Evolutionary conservation across 2,797 vertebrate genomes (phyloP), one percentile per base, ranked within the genome.

Genomic region (Danio choprae): DNA sequence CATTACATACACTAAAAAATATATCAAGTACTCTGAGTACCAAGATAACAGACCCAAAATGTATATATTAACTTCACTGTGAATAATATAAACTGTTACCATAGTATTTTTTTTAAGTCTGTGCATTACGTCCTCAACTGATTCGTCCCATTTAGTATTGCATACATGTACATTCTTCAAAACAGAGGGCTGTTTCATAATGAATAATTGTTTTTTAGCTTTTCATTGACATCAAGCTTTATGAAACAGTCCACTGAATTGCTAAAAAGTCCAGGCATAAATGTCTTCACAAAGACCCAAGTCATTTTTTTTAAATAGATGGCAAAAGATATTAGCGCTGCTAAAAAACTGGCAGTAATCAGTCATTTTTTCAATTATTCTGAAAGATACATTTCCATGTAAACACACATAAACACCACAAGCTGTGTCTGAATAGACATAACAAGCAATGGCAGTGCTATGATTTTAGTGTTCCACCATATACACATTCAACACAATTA

Each of bases 391-490:
- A 81, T n/a, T 64, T 67, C 51, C 20, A 41, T 29, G 43, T 75
- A 36, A 62, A 55, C 73, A 63, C 65, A 67, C 11, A 75, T 8
- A 29, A 29, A 81, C 15, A 74, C 41, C 58, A 55, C 51, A 64
- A 55, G 71, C 8, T 29, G 53, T 44, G 62, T 62, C 44, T 50
- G 22, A 38, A 63, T 11, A 74, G 7, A 80, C 15, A 58, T 29
- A 75, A 65, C 69, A 75, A 63, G 64, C 65, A 75, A 72, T 46
- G 48, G 64, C 64, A 81, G 63, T 70, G 56, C 75, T 76, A 71
- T 36, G 4, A 63, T 18, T 62, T 29, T 75, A 22, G 13, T 67
- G 70, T 71, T 71, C 9, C 69, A 81, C 71, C 41, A 83, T 29
- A 29, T 29, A 55, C 41, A 70, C 38, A 70, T 58, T 81, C 53